Evolutionary conservation across 2,113 vertebrate genomes (phyloP).

Genomic region (Tetrax tetrax): DNA sequence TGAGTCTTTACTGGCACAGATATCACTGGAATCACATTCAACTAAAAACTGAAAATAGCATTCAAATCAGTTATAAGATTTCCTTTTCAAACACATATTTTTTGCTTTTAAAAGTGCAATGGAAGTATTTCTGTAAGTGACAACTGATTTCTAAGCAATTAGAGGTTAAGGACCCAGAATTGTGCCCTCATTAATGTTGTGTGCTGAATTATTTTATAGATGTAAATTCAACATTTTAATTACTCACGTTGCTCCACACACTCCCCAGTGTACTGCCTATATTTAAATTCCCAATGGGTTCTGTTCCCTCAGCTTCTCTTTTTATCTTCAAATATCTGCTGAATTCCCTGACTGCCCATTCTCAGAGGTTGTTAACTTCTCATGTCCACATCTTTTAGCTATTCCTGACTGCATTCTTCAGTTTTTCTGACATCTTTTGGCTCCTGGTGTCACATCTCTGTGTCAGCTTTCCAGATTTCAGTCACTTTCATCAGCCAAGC

Average conservation of each 20-base stretch:
- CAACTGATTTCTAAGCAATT: not conserved
- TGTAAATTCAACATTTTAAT: conserved; percentile 21
- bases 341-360: conserved; percentile 18
- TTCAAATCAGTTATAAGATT: not conserved
- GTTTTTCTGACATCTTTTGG: conserved; percentile 16
- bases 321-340: conserved; percentile 34
- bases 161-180: not conserved
- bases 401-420: conserved; percentile 35
- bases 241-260: not conserved
- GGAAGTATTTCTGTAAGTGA: not conserved
- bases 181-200: not conserved
- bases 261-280: not conserved
- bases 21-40: not conserved
- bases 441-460: not conserved
- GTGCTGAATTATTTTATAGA: not conserved
- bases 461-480: conserved; percentile 35
- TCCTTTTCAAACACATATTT: not conserved
- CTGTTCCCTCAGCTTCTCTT: conserved; percentile 10
- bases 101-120: not conserved
- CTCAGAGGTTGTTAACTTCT: conserved; percentile 2
- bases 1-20: not conserved
- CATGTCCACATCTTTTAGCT: conserved; percentile 18
- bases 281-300: not conserved
- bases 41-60: not conserved
- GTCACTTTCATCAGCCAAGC: conserved; percentile 27